Base-by-base conservation (phyloP, 1,140 invertebrate species). In the Armadillidium nasatum region DNA sequence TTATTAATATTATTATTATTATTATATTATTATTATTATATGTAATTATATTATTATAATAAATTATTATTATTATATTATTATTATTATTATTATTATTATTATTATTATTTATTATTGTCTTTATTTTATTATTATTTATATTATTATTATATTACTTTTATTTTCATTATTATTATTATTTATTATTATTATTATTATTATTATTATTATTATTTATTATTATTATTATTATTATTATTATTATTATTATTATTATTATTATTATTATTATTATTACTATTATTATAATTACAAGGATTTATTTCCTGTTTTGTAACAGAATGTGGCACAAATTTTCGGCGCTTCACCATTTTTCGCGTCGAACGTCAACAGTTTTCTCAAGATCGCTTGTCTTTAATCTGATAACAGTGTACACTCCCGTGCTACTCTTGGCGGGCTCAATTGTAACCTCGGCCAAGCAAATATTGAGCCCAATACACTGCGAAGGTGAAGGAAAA, bases 311-410 rank as follows among this genome's bases (percentile, higher is more conserved):
- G n/a, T n/a, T 67, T 60, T 45, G n/a, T 76, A 74, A 15, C 79
- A 81, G 79, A 81, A 81, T 81, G 79, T 81, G 79, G 79, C 79
- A 81, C 79, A 81, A 81, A 78, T 81, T 81, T 60, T 81, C 79
- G 71, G 79, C 79, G 77, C 78, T 81, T 76, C 79, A 81, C 77
- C 79, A 81, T 60, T 81, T 81, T 60, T 81, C 79, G 73, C 77
- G 79, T 72, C 79, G 79, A 60, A 81, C 76, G 60, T 78, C 79
- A 19, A 81, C 79, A 21, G 79, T 81, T 43, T 81, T 81, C 77
- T 78, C 79, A 7, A 75, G 79, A 21, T 81, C 79, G 44, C 75
- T 81, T 66, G 79, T 81, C 15, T 81, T 81, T 73, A 81, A 81
- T 73, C 66, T 81, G 50, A 81, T 81, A 23, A 81, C 79, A 23